phyloP scores from a whole-genome alignment of 1,140 invertebrate genomes.

The Pseudoatta argentina region DNA sequence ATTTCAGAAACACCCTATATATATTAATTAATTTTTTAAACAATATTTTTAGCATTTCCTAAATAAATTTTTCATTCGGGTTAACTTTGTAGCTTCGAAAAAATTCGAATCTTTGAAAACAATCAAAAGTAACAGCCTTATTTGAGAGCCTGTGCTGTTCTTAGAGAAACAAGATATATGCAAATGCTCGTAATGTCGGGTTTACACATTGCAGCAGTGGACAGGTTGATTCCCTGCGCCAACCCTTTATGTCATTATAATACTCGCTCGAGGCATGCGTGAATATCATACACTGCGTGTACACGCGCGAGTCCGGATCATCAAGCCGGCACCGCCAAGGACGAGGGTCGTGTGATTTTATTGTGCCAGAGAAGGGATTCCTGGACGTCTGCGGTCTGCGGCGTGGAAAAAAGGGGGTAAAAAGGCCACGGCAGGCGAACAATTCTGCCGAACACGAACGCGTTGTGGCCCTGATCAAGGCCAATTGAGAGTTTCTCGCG shows the following conservation, averaged over 20 bases:
- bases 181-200: constrained; percentile 29
- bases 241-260: constrained; percentile 56
- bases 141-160: not conserved
- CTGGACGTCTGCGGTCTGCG: constrained; percentile 49
- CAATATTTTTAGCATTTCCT: too few relatives aligned
- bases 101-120: too few relatives aligned
- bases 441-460: constrained; percentile 61
- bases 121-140: too few relatives aligned
- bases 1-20: too few relatives aligned
- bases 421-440: constrained; percentile 66
- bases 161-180: constrained; percentile 30
- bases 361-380: constrained; percentile 42
- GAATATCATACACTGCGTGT: not conserved
- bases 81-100: too few relatives aligned
- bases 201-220: not conserved
- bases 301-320: constrained; percentile 67
- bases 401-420: constrained; percentile 38
- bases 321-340: constrained; percentile 54
- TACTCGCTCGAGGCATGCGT: constrained; percentile 10
- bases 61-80: too few relatives aligned
- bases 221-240: constrained; percentile 36
- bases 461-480: constrained; percentile 52
- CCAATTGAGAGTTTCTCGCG: constrained; percentile 22
- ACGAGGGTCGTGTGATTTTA: constrained; percentile 62
- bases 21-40: too few relatives aligned